Conservation (phyloP, 2,113 vertebrate genomes). For the Pseudopipra pipra region DNA sequence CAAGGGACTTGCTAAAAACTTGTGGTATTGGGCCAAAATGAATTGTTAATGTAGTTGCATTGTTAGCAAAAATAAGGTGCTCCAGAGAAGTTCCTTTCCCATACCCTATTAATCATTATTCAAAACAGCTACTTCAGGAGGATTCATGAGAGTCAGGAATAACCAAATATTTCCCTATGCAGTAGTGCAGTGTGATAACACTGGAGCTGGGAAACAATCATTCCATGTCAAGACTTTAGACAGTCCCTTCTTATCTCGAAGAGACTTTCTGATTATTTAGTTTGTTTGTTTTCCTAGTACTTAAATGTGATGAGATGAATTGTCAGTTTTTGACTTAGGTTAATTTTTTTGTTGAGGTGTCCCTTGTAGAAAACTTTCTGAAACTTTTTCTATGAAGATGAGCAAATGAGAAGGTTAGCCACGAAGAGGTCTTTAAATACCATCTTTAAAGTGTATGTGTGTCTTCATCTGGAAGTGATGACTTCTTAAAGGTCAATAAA, state of each 20-base stretch:
- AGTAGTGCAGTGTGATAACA: not conserved
- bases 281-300: not conserved
- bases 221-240: not conserved
- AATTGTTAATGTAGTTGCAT: not conserved
- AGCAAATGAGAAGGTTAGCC: not conserved
- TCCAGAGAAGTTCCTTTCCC: not conserved
- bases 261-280: not conserved
- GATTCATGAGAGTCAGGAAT: not conserved
- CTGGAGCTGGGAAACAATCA: not conserved
- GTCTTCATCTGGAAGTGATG: not conserved
- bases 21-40: not conserved
- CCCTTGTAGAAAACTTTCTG: not conserved
- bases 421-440: not conserved
- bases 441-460: not conserved
- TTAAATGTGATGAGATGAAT: not conserved
- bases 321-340: not conserved
- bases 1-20: not conserved
- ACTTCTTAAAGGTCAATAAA: not conserved
- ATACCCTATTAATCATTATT: not conserved
- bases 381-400: not conserved
- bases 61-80: not conserved
- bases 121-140: not conserved
- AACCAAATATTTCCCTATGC: not conserved
- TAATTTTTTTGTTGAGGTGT: not conserved
- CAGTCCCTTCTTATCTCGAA: not conserved